Evolutionary conservation across 2,888 invertebrate genomes (phyloP).

Genomic region (Malachius bipustulatus): DNA sequence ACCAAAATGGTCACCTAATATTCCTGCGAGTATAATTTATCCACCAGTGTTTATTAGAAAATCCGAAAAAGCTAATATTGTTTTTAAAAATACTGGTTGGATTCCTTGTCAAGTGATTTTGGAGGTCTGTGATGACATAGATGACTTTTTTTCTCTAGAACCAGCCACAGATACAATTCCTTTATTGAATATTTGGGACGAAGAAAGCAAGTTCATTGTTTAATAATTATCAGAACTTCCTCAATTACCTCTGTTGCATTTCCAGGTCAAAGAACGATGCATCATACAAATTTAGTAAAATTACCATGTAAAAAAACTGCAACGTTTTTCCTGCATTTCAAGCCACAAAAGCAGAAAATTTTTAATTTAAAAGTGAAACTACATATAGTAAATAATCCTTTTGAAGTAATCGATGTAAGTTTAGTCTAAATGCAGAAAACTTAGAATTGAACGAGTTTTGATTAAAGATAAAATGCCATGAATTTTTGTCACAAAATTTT

Average conservation of each 20-base stretch:
- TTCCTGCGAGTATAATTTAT: too few species aligned
- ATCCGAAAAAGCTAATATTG: not conserved
- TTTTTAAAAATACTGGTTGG: not conserved
- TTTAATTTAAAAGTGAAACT: conserved; percentile 32
- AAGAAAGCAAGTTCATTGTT: conserved; percentile 1
- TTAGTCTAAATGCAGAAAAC: too few species aligned
- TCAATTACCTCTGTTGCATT: too few species aligned
- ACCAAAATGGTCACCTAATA: too few species aligned
- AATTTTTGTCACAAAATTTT: too few species aligned
- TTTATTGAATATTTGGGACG: conserved; percentile 7
- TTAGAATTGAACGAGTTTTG: too few species aligned
- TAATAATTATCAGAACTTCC: not conserved
- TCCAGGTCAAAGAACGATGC: conserved; percentile 11
- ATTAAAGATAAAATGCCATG: too few species aligned
- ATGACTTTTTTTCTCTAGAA: not conserved
- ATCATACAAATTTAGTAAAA: conserved; percentile 23
- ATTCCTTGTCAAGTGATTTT: conserved; percentile 1
- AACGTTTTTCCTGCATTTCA: conserved; percentile 29
- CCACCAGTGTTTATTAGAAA: not conserved
- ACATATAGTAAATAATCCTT: conserved; percentile 26
- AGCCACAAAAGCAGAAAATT: conserved; percentile 25
- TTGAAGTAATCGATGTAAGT: not conserved
- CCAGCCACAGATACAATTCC: not conserved
- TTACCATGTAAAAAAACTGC: conserved; percentile 26
- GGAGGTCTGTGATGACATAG: not conserved